Percentiles rank a stretch among this genome's conserved stretches.
Evolutionary conservation across 2,113 vertebrate species (phyloP).

Genomic region (Oryzias curvinotus): DNA sequence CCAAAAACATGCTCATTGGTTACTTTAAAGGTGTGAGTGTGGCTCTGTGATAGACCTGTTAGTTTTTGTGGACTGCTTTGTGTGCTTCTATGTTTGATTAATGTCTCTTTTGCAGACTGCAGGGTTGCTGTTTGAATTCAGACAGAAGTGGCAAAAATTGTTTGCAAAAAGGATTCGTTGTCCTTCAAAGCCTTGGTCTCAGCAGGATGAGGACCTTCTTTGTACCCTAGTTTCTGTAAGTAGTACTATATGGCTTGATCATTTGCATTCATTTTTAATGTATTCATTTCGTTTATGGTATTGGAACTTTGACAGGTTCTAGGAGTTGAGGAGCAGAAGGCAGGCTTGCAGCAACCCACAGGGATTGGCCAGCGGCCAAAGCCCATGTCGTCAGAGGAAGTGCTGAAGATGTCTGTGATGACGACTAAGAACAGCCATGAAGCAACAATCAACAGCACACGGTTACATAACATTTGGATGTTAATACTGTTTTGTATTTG

Average conservation of each 20-base stretch:
- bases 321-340: slow-evolving; percentile 83
- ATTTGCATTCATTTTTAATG: background rate
- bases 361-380: slow-evolving; percentile 93
- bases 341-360: slow-evolving; percentile 88
- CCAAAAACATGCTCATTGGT: too few relatives aligned
- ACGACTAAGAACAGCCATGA: slow-evolving; percentile 62
- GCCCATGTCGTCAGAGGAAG: slow-evolving; percentile 82
- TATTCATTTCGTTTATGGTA: background rate
- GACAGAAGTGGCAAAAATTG: slow-evolving; percentile 91
- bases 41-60: too few relatives aligned
- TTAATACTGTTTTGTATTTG: too few relatives aligned
- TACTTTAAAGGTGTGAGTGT: too few relatives aligned
- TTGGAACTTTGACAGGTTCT: slow-evolving; percentile 68
- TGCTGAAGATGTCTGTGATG: slow-evolving; percentile 61
- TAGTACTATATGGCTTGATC: background rate
- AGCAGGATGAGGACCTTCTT: slow-evolving; percentile 85
- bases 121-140: slow-evolving; percentile 83
- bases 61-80: background rate
- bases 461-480: slow-evolving; percentile 68
- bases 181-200: slow-evolving; percentile 88
- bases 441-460: slow-evolving; percentile 9
- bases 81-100: background rate
- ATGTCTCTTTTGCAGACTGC: slow-evolving; percentile 75
- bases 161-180: slow-evolving; percentile 86
- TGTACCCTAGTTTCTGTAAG: slow-evolving; percentile 80